Base-by-base conservation (phyloP, 1,140 invertebrate genomes). In the Drosophila ohnishii region DNA sequence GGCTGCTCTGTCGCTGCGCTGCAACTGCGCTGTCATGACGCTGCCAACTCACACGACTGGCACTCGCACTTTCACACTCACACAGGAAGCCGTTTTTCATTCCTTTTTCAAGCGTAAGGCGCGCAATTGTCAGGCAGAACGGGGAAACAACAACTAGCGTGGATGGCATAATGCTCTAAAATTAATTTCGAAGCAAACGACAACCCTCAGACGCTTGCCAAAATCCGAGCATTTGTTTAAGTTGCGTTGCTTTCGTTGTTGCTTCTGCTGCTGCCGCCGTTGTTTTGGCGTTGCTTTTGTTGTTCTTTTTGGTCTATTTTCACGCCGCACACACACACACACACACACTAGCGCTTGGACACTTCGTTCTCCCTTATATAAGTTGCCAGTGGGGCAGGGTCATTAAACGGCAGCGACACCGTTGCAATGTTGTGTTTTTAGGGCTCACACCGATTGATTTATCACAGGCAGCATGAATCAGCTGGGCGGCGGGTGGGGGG, bases 131-230 rank as follows among this genome's bases (percentile, higher is more conserved):
- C 72, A 82, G 69, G 63, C 53, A 72, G 42, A 76, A 71, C 69
- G 45, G 47, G 16, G 14, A 65, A 34, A 64, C 48, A 39, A 50
- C 34, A 50, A 32, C 55, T 69, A 56, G 75, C 48, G 64, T 61
- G 77, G 69, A 87, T 88, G 84, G 84, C 84, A 88, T 88, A 88
- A 88, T 88, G 69, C 85, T 89, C 77, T 88, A 88, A 88, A 88
- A 88, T 88, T 85, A 88, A 89, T 89, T 89, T 80, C 77, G 57
- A 88, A 79, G 60, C 57, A 63, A 55, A 34, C 47, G 60, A 44
- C 57, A 71, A 53, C 47, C 34, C 59, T 64, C 73, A 57, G 62
- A 72, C 45, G 80, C 69, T 88, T 88, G 84, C 84, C 84, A 88
- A 88, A 79, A 80, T 55, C 47, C 51, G 45, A 85, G 45, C 64